phyloP scores from a whole-genome alignment of 2,888 invertebrate species.

The Cerceris ruficornis region DNA sequence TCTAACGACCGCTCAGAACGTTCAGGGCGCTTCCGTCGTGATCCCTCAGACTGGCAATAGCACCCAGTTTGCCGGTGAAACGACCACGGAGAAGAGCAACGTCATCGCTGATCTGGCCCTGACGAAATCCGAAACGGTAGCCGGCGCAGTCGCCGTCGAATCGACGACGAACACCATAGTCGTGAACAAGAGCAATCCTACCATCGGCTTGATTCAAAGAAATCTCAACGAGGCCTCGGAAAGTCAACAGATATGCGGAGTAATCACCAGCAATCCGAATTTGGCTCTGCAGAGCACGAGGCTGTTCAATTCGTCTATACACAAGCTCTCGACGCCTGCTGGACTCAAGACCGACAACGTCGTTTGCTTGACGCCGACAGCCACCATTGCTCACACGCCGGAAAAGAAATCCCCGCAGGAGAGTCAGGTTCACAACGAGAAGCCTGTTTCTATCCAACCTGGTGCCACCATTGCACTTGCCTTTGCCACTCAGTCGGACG shows the following conservation, averaged over 20 bases:
- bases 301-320: constrained; percentile 77
- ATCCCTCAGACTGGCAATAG: constrained; percentile 69
- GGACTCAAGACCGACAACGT: constrained; percentile 73
- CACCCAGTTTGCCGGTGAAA: constrained; percentile 63
- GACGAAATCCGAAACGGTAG: constrained; percentile 41
- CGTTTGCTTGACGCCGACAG: constrained; percentile 71
- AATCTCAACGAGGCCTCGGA: constrained; percentile 72
- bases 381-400: constrained; percentile 56
- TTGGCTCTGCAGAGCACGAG: constrained; percentile 74
- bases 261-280: constrained; percentile 79
- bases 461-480: constrained; percentile 76
- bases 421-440: constrained; percentile 63
- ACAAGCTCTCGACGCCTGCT: constrained; percentile 68
- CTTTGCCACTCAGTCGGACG: constrained; percentile 71
- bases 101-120: constrained; percentile 52
- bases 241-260: constrained; percentile 77
- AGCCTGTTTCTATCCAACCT: constrained; percentile 69
- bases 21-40: constrained; percentile 69
- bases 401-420: constrained; percentile 70
- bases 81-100: constrained; percentile 49
- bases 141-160: constrained; percentile 53
- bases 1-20: constrained; percentile 59
- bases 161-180: constrained; percentile 67
- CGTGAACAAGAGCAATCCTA: constrained; percentile 72
- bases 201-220: constrained; percentile 75